Evolutionary conservation across 2,797 vertebrate genomes (phyloP).

Genomic region (Tiaroga cobitis): DNA sequence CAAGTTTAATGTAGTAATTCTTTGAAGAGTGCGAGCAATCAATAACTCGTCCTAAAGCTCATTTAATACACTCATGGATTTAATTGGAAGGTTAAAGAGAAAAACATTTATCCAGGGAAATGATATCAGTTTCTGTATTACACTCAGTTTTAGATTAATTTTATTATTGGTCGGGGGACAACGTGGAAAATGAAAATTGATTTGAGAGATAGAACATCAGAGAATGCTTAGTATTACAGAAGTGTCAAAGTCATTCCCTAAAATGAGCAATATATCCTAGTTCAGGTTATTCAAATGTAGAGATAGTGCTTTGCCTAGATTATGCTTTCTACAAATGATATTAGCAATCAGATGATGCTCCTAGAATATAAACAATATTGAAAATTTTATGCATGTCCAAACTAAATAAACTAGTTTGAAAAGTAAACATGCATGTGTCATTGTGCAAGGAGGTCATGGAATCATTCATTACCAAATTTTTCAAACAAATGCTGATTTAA

Average conservation of each 20-base stretch:
- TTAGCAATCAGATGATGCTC: not conserved
- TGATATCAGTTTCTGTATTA: constrained; percentile 47
- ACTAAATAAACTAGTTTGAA: not conserved
- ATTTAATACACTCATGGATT: constrained; percentile 74
- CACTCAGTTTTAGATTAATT: constrained; percentile 38
- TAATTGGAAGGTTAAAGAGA: constrained; percentile 66
- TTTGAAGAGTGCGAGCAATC: constrained; percentile 70
- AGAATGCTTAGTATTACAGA: constrained; percentile 10
- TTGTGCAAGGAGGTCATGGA: not conserved
- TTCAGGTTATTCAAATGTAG: constrained; percentile 9
- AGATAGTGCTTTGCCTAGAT: not conserved
- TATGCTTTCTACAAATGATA: not conserved
- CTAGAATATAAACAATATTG: not conserved
- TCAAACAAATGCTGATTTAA: not conserved
- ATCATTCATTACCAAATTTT: not conserved
- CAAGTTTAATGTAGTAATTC: constrained; percentile 50
- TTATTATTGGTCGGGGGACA: constrained; percentile 41
- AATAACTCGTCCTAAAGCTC: constrained; percentile 78
- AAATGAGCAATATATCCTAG: constrained; percentile 3
- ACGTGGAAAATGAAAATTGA: constrained; percentile 59
- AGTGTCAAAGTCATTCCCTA: constrained; percentile 13
- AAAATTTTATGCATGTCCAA: not conserved
- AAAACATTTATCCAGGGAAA: constrained; percentile 55
- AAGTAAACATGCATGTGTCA: not conserved
- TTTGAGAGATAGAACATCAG: constrained; percentile 26